These are phyloP conservation scores for Lytechinus pictus DNA, from an alignment of 35 echinoderm and acorn worm genomes.

Conservation along the genomic window DNA sequence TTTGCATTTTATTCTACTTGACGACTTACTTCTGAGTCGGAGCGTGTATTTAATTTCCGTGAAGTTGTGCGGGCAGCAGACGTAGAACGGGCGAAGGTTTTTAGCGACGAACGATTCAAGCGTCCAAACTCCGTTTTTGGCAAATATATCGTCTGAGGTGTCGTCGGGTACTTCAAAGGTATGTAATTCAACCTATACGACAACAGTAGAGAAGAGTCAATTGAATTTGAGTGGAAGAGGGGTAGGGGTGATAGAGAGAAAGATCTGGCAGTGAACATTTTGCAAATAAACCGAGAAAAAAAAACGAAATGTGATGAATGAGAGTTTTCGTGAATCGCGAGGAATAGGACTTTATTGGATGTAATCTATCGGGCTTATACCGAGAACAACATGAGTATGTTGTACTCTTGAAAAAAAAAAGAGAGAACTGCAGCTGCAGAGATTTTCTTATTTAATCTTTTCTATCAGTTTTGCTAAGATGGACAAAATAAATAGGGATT, in stretches of 20 bases:
- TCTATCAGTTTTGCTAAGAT: not conserved
- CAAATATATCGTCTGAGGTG: constrained; percentile 45
- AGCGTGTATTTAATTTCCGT: constrained; percentile 55
- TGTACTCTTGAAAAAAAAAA: not conserved
- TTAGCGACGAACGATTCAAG: constrained; percentile 33
- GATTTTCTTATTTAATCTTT: not conserved
- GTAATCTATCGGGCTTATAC: not conserved
- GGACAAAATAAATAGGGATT: too few relatives aligned
- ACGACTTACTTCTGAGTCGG: constrained; percentile 11
- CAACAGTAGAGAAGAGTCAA: not conserved
- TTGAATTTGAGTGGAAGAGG: not conserved
- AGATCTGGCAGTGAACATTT: not conserved
- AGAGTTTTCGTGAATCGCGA: not conserved
- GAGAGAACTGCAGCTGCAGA: not conserved
- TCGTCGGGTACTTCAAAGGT: constrained; percentile 29
- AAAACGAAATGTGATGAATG: not conserved
- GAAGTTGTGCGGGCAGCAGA: constrained; percentile 51
- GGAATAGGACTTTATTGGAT: not conserved
- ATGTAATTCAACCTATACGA: constrained; percentile 34
- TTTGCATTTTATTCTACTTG: not conserved
- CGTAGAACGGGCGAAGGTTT: constrained; percentile 42
- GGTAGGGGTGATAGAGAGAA: not conserved
- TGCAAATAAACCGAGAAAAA: not conserved
- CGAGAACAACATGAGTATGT: not conserved
- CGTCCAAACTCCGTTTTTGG: constrained; percentile 42